These are phyloP conservation scores for Pristionchus japonicus DNA, from an alignment of 2,888 invertebrate species.

Conservation along the genomic window DNA sequence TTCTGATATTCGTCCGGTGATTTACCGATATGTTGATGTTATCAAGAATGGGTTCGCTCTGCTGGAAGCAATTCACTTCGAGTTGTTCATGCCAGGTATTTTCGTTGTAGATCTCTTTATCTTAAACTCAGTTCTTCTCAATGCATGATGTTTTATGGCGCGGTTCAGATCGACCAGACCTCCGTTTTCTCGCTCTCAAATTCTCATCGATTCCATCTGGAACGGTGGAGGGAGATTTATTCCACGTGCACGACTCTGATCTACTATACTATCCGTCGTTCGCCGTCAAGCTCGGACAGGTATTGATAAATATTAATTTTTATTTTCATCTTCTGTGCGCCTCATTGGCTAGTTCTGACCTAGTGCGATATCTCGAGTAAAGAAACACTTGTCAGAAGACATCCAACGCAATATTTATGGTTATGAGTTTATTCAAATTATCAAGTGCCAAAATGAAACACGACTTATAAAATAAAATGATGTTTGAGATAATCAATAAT, in stretches of 20 bases:
- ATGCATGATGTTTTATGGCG: too few relatives aligned
- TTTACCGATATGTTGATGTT: conserved; percentile 1
- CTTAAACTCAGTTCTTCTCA: too few relatives aligned
- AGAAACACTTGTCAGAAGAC: too few relatives aligned
- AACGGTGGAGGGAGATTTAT: neutral
- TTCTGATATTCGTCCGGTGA: neutral
- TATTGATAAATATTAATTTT: neutral
- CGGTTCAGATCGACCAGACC: neutral
- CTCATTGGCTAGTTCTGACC: too few relatives aligned
- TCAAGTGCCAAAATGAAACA: too few relatives aligned
- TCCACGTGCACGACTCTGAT: neutral
- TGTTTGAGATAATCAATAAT: too few relatives aligned
- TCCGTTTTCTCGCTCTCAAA: neutral
- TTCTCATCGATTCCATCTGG: neutral
- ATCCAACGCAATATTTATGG: too few relatives aligned
- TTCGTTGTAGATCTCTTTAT: too few relatives aligned
- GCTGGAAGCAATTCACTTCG: conserved; percentile 2
- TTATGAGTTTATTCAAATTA: too few relatives aligned
- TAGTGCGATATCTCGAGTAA: too few relatives aligned
- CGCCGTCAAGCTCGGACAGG: neutral
- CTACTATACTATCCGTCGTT: neutral
- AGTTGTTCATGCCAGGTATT: conserved; percentile 31
- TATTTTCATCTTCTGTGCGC: too few relatives aligned
- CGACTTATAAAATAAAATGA: too few relatives aligned
- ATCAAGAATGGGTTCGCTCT: neutral